Base-by-base conservation (phyloP, 2,797 vertebrate genomes). In the Onychomys arenicola region DNA sequence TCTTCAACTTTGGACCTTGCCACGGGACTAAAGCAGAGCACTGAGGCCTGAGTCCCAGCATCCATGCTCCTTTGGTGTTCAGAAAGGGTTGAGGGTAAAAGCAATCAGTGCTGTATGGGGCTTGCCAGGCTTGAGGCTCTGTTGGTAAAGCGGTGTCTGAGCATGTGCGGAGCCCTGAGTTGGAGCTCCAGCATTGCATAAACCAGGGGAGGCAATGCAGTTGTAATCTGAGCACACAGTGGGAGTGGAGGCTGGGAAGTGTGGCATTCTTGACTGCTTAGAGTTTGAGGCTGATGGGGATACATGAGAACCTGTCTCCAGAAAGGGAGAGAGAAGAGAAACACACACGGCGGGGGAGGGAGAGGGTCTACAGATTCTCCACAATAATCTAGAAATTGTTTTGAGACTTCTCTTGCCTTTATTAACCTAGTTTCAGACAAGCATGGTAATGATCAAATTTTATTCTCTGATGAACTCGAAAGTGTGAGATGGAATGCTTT, bases 1-100 rank as follows among this genome's bases (percentile, higher is more conserved):
- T 98, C 97, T 98, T 98, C 40, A 9, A 89, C 97, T 97, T 98
- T 97, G 98, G 99, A 98, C 98, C 97, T 91, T 98, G 97, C 96
- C 77, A 12, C 96, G 85, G 98, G 98, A 98, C 97, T 52, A 1
- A 29, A 97, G 98, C 25, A 9, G 49, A 23, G 34, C 19, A 34
- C 77, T 37, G 16, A 75, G 89, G 7, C 23, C 27, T 12, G 17
- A 0, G 34, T 0, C 25, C 77, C 83, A 1, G 86, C 71, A 57
- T 89, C 57, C 1, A 2, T 89, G 14, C 61, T 23, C 21, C 73
- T 59, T 90, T 93, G 91, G 82, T 67, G 29, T 77, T 90, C 61
- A 92, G 94, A 57, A 46, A 65, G 88, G n/a, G 25, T 37, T 67
- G 91, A 77, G 43, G 34, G 21, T 32, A 76, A 29, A 83, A 71